Conservation (phyloP, 2,797 vertebrate genomes). For the Cephalopachus bancanus region DNA sequence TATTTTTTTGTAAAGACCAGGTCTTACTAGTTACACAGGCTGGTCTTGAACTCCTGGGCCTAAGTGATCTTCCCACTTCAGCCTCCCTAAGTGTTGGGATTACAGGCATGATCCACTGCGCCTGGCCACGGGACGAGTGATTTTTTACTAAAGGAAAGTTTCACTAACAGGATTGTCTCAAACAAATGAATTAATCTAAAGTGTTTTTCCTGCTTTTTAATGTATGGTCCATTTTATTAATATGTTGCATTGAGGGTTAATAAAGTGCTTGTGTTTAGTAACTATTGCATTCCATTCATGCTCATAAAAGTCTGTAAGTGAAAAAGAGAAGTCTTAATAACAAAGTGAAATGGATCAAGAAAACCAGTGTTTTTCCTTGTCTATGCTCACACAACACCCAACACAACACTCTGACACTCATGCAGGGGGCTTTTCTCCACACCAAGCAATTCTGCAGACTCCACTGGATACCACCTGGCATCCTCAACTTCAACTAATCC, state of each 20-base stretch:
- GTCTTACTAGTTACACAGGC: not conserved
- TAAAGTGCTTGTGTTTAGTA: not conserved
- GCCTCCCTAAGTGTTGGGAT: not conserved
- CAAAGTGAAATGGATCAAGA: not conserved
- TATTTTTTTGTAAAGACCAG: not conserved
- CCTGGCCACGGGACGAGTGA: not conserved
- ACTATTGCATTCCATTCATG: not conserved
- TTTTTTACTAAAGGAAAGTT: conserved; percentile 35
- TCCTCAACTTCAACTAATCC: not conserved
- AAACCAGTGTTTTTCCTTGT: not conserved
- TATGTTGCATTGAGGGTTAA: not conserved
- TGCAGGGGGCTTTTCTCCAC: not conserved
- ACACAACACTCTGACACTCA: not conserved
- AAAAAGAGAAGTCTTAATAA: conserved; percentile 30
- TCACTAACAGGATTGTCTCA: conserved; percentile 46
- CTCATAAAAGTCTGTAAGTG: conserved; percentile 25
- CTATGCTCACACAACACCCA: not conserved
- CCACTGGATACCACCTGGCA: not conserved
- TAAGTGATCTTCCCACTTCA: not conserved
- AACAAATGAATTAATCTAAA: conserved; percentile 27
- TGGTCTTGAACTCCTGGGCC: not conserved
- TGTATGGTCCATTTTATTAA: conserved; percentile 15
- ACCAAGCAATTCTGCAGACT: not conserved
- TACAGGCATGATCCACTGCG: not conserved
- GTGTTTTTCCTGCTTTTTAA: conserved; percentile 20